Base-by-base conservation (phyloP, 2,888 invertebrate species). In the Caenorhabditis macrosperma region DNA sequence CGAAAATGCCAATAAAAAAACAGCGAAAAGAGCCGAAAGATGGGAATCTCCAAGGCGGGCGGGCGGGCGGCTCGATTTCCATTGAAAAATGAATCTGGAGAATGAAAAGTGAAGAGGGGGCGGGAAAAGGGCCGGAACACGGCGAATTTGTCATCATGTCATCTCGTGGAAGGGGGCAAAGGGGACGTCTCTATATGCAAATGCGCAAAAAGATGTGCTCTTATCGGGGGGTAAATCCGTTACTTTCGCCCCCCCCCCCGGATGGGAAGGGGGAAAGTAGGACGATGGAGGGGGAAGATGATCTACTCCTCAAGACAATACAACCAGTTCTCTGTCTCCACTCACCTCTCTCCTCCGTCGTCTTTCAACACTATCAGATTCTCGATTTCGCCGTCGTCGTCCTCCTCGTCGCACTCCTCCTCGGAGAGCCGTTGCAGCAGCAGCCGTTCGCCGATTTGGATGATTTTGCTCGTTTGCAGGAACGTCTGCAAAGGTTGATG, bases 381-480 rank as follows among this genome's bases (percentile, higher is more conserved):
- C 63, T 68, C 77, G 26, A 74, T 44, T 20, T 68, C 76, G 24
- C 44, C 61, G 41, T 72, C 54, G 24, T 52, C 50, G 35, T 76
- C 69, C 63, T 78, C 81, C 30, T 85, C 85, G 38, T 78, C 72
- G 57, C 74, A 71, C 64, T 75, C 79, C 15, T 82, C 81, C 24
- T 81, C 81, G 6, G 68, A 59, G 15, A 72, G 33, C 26, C 78
- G 38, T 33, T 78, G 78, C 7, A 78, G 57, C 5, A 78, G 50
- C 12, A 78, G 60, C 5, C 74, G 26, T 44, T 88, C 88, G 30
- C 87, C 86, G 10, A 59, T 69, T 9, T 75, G 61, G 33, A 88
- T 83, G 12, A 67, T 44, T 54, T 84, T 81, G 33, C 76, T 61
- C n/a, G 87, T 87, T 85, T 87, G 87, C 12, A 87, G 74, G 48